Evolutionary conservation across 1,140 invertebrate species (phyloP), one percentile per base, ranked within the genome.

Genomic region (Dufourea novaeangliae): DNA sequence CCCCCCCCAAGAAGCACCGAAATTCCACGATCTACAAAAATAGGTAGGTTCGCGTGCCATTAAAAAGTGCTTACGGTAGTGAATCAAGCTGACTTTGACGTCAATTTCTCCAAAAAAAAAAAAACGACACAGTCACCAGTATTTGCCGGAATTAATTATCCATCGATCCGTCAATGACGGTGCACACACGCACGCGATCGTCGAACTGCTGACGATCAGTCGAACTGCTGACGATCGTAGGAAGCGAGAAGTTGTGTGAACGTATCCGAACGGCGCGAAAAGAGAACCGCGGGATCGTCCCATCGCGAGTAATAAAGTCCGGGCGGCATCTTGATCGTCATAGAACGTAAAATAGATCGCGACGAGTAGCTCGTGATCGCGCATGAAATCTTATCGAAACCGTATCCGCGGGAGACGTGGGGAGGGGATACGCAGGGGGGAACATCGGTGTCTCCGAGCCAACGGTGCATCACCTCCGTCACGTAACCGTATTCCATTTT

Each of bases 51-150:
- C 27, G 37, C 27, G 0, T 17, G 11, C 12, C 32, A 44, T 73
- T 64, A 67, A 68, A 64, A 73, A 72, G 6, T n/a, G 37, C 61
- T 56, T 50, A 70, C 67, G 52, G 12, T 63, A 27, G 29, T 56
- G 71, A 81, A 59, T 20, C n/a, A n/a, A n/a, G 50, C n/a, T 4
- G 27, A 39, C 32, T 68, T 63, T 83, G 80, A 83, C 82, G 82
- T 83, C 80, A 82, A 79, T 79, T 59, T 22, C 27, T 50, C 41
- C 78, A 83, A 79, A 82, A 83, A 69, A 78, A 62, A 74, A 59
- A 70, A 57, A 50, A 50, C n/a, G n/a, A n/a, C n/a, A 50, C 17
- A 17, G 27, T 54, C 27, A 57, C 61, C 57, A 57, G 69, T 61
- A 77, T 71, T 70, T 22, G 54, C 37, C 14, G 37, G 66, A 27